These are phyloP conservation scores for Diarsia brunnea DNA, from an alignment of 2,888 invertebrate genomes.

Conservation along the genomic window DNA sequence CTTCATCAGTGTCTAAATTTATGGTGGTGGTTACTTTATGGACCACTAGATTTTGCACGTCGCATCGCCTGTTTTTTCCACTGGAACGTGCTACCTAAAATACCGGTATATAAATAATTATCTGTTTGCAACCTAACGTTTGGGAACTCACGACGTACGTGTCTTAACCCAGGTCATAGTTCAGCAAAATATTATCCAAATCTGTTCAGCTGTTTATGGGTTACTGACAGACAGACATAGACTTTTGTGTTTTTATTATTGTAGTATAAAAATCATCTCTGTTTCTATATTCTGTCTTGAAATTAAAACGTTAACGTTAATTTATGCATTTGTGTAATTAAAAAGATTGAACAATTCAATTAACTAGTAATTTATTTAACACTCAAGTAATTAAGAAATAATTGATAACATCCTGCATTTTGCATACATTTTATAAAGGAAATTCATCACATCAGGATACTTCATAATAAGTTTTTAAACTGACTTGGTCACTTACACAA, in stretches of 20 bases:
- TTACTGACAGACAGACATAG: not conserved
- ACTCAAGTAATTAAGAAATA: conserved; percentile 2
- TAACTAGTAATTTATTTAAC: not conserved
- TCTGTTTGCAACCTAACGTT: not conserved
- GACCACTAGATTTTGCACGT: not conserved
- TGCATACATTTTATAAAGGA: not conserved
- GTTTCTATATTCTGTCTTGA: not conserved
- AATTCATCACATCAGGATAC: not conserved
- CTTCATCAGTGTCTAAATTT: too few species aligned
- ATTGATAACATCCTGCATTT: not conserved
- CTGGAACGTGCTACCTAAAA: not conserved
- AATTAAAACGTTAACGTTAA: not conserved
- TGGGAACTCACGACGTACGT: not conserved
- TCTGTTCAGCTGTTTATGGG: not conserved
- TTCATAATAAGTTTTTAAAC: not conserved
- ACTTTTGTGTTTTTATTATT: not conserved
- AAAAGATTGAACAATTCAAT: not conserved
- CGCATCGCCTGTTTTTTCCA: not conserved
- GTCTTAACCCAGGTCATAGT: not conserved
- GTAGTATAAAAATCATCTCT: not conserved
- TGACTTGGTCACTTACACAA: too few species aligned
- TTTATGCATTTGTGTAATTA: not conserved
- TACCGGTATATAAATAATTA: not conserved
- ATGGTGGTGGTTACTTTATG: not conserved
- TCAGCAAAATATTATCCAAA: not conserved